Evolutionary conservation across 2,888 invertebrate species (phyloP), one percentile per base, ranked within the genome.

Genomic region (Polydrusus pterygomalis): DNA sequence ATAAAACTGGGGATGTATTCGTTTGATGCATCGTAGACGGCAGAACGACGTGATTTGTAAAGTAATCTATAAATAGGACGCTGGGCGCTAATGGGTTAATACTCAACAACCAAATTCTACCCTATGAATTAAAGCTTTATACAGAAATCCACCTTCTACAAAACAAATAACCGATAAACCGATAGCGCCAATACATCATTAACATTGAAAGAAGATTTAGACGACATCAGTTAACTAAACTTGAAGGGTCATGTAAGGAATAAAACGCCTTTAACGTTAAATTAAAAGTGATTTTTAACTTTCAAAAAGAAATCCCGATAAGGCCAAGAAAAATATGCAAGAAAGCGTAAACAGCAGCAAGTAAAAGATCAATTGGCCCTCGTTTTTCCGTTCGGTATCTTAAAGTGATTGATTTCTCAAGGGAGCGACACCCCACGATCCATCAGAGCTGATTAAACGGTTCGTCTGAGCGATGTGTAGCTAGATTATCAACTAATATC

Each of bases 391-490:
- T 60, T 60, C 58, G 17, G 58, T 38, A 60, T 60, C 58, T 60
- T 34, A 38, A 83, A 84, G 85, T 86, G 87, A 86, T 86, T 86
- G 86, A 86, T 86, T 86, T 87, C 86, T 86, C 86, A 72, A 79
- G 86, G 85, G 86, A 85, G 80, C 82, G 80, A 79, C 84, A 81
- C 84, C 84, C 85, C 82, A 82, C 83, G 81, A 86, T 85, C 86
- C 85, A 86, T 87, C 87, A 86, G 82, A 80, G 81, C 84, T 86
- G 86, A 87, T 87, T 87, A 87, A 86, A 86, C 83, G 83, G 81
- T 79, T 81, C 80, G 80, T 79, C 82, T 80, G 69, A 56, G 10
- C 58, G 70, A 74, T 43, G 49, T 70, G 62, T 70, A 60, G 74
- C 70, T 51, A 70, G 74, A 74, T 74, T 74, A 74, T 63, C 69